Base-by-base conservation (phyloP, 2,888 invertebrate species). In the Spisula solida region DNA sequence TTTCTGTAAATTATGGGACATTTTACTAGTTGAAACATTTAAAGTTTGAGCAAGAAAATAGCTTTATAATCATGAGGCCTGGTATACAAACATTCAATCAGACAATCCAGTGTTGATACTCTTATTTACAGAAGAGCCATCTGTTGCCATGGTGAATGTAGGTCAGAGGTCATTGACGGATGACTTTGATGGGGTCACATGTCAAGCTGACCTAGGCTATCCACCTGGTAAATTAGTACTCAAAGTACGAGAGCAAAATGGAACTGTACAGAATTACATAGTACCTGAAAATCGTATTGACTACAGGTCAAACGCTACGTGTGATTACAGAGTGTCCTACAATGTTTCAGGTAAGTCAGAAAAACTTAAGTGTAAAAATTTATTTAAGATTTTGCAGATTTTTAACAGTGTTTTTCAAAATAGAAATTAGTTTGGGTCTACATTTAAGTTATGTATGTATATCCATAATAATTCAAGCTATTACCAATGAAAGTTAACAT, bases 171-270 rank as follows among this genome's bases (percentile, higher is more conserved):
- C 75, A 31, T 60, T 60, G n/a, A 25, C 75, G 1, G 4, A 5
- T 34, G 6, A 16, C 75, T 51, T 85, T 70, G 78, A 85, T 56
- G 47, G 29, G 5, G 29, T 85, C 12, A 51, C 70, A 25, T 85
- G 84, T 79, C 20, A 85, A 79, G 84, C 84, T 10, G 78, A 85
- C 70, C 6, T 51, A 4, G 84, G 84, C 31, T 85, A 85, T 79
- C 84, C 84, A n/a, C 41, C 51, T 25, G 84, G 84, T 8, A 31
- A 79, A 34, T 8, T 85, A 1, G 51, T 85, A 29, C 18, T 85
- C n/a, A 75, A 75, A n/a, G 55, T 85, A 0, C 29, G 20, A 20
- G n/a, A 78, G 4, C 75, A 85, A 10, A 75, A 55, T 31, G 18
- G 34, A 16, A 20, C 8, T 0, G 75, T 18, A 29, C 55, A 51